phyloP scores from a whole-genome alignment of 2,113 vertebrate genomes.

The Geococcyx californianus region DNA sequence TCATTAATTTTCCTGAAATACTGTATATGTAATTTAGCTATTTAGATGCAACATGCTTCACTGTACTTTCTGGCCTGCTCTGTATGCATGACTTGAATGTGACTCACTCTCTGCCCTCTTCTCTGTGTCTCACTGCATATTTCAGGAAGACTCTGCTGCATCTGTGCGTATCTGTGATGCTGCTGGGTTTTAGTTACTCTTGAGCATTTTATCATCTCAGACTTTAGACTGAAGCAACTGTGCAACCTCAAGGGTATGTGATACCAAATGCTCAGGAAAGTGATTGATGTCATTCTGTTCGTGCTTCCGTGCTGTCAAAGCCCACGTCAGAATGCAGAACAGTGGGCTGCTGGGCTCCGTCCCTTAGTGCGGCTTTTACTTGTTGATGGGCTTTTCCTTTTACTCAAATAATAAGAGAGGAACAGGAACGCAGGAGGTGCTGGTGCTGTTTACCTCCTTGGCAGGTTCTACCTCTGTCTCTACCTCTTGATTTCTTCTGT shows the following conservation, averaged over 20 bases:
- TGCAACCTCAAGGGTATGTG: neutral
- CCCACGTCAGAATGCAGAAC: neutral
- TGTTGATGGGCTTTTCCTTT: neutral
- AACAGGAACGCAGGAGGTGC: neutral
- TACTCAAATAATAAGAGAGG: neutral
- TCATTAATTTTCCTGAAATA: conserved; percentile 39
- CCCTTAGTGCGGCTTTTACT: neutral
- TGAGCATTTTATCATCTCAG: neutral
- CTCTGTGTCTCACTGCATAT: neutral
- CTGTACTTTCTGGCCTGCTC: neutral
- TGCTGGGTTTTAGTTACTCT: neutral
- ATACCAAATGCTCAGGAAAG: neutral
- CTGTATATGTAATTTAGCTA: conserved; percentile 15
- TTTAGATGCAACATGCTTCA: conserved; percentile 17
- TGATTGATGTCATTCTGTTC: neutral
- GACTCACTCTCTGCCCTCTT: neutral
- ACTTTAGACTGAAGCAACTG: neutral
- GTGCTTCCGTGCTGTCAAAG: neutral
- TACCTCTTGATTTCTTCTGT: neutral
- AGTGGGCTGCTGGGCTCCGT: neutral
- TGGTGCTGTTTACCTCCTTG: neutral
- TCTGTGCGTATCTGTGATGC: rapidly evolving
- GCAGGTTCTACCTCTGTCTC: neutral
- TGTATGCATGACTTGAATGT: neutral
- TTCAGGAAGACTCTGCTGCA: neutral